Evolutionary conservation across 2,113 vertebrate species (phyloP).

Genomic region (Crocuta crocuta): DNA sequence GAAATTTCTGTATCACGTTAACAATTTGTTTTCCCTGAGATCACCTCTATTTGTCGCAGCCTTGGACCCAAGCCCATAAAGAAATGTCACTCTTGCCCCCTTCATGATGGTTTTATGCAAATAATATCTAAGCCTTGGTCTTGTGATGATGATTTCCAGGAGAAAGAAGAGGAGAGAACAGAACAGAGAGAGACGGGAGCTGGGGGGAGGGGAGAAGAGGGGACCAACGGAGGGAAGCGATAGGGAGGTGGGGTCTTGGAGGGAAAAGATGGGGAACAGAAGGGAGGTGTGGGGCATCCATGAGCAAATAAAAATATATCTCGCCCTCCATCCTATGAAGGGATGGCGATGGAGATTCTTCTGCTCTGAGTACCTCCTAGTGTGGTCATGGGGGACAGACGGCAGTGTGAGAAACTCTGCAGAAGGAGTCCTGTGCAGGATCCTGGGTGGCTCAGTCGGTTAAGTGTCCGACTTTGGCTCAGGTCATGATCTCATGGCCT

Average conservation of each 20-base stretch:
- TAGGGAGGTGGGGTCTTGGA: background rate
- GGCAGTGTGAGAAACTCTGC: fast-evolving
- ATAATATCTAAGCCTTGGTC: background rate
- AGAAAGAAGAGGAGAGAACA: background rate
- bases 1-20: constrained; percentile 9
- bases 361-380: background rate
- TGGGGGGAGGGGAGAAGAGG: fast-evolving
- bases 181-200: background rate
- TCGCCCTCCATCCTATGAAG: fast-evolving
- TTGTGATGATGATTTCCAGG: background rate
- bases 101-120: constrained; percentile 45
- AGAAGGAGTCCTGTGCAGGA: fast-evolving
- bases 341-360: fast-evolving
- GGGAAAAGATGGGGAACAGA: background rate
- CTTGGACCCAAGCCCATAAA: constrained; percentile 20
- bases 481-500: too few species aligned
- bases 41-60: constrained; percentile 35
- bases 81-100: background rate
- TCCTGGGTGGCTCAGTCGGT: too few species aligned
- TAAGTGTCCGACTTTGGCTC: too few species aligned
- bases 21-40: background rate
- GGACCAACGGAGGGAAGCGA: background rate
- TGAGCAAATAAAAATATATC: background rate
- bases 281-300: background rate
- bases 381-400: too few species aligned